Conservation (phyloP, 1,140 invertebrate species). For the Dufourea novaeangliae region DNA sequence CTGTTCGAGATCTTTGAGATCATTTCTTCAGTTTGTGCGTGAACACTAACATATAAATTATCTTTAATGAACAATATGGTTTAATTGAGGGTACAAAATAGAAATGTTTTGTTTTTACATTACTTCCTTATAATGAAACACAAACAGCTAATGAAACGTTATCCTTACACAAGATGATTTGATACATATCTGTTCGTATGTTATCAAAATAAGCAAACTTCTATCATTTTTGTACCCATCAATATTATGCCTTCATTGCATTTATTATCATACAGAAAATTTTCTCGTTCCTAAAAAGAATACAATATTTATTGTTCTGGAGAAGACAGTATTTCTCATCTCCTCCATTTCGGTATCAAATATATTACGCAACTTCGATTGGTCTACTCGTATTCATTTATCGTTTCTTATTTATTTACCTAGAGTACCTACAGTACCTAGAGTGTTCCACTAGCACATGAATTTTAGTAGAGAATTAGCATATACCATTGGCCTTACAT, state of each 20-base stretch:
- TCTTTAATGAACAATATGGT: slow-evolving; percentile 65
- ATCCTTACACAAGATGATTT: slow-evolving; percentile 51
- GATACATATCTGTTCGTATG: slow-evolving; percentile 35
- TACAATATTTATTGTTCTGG: slow-evolving; percentile 66
- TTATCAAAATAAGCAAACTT: slow-evolving; percentile 57
- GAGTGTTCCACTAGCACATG: slow-evolving; percentile 82
- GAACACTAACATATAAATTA: slow-evolving; percentile 33
- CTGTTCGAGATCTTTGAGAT: slow-evolving; percentile 48
- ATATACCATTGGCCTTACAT: slow-evolving; percentile 98
- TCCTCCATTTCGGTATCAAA: slow-evolving; percentile 71
- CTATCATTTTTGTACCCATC: slow-evolving; percentile 61
- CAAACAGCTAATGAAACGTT: slow-evolving; percentile 41
- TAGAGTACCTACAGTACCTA: slow-evolving; percentile 62
- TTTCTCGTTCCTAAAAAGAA: slow-evolving; percentile 63
- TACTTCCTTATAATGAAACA: slow-evolving; percentile 47
- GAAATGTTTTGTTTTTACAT: slow-evolving; percentile 48
- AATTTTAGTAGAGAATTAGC: slow-evolving; percentile 88
- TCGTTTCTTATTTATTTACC: slow-evolving; percentile 66
- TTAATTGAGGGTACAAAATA: slow-evolving; percentile 67
- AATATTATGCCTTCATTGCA: slow-evolving; percentile 61
- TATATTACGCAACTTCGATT: slow-evolving; percentile 77
- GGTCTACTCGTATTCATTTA: slow-evolving; percentile 72
- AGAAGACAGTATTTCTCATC: slow-evolving; percentile 64
- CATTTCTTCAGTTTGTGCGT: slow-evolving; percentile 40
- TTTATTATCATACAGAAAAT: slow-evolving; percentile 63